Conservation (phyloP, 2,888 invertebrate species). For the Rotaria socialis region DNA sequence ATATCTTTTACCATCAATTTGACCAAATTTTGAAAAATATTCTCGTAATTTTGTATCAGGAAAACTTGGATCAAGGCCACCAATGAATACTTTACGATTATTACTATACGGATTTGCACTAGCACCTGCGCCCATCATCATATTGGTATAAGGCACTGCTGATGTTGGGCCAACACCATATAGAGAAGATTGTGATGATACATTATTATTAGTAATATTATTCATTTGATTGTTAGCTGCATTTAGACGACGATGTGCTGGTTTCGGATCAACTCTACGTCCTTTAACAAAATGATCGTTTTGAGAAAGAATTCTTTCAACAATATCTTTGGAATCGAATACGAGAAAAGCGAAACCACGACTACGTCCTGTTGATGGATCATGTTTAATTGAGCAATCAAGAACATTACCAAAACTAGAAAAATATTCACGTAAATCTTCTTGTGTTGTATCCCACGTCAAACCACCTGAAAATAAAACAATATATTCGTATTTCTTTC, state of each 20-base stretch:
- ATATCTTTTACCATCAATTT: neutral
- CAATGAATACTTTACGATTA: conserved; percentile 31
- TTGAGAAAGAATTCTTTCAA: conserved; percentile 12
- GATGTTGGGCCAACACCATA: neutral
- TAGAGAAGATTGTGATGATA: neutral
- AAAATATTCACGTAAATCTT: conserved; percentile 35
- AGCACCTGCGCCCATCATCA: neutral
- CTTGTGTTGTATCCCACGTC: conserved; percentile 36
- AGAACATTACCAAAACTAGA: conserved; percentile 8
- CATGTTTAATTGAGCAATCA: conserved; percentile 32
- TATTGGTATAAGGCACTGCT: neutral
- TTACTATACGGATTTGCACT: neutral
- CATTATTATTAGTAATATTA: neutral
- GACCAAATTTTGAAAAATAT: conserved; percentile 6
- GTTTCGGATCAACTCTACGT: conserved; percentile 23
- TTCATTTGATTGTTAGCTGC: neutral
- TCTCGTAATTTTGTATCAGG: conserved; percentile 6
- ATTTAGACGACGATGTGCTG: neutral
- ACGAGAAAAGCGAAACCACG: conserved; percentile 36
- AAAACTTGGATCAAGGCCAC: conserved; percentile 2
- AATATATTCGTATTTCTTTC: neutral
- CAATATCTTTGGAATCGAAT: conserved; percentile 15
- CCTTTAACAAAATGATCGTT: conserved; percentile 32
- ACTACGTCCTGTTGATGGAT: conserved; percentile 18
- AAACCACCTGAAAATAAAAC: neutral